A percentile compares a stretch with the other conserved stretches of the same genome.
Evolutionary conservation across 2,888 invertebrate species (phyloP).

Genomic region (Drosophila emarginata): DNA sequence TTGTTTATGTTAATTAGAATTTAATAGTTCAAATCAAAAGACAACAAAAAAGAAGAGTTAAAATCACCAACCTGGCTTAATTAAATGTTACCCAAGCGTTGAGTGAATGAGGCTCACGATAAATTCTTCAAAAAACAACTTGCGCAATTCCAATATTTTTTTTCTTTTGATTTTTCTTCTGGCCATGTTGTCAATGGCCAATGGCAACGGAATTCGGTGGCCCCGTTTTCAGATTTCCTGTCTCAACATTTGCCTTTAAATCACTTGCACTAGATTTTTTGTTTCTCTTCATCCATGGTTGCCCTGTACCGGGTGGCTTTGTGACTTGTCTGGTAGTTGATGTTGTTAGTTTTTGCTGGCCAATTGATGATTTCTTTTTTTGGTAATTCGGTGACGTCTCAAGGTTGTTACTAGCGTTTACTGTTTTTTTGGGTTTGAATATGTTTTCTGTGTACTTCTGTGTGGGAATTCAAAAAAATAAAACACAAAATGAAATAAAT

Average conservation of each 20-base stretch:
- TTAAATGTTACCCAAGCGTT: constrained; percentile 54
- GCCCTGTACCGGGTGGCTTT: neutral
- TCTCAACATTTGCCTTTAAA: constrained; percentile 35
- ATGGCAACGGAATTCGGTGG: constrained; percentile 56
- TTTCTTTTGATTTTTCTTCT: constrained; percentile 37
- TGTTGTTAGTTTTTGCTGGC: constrained; percentile 10
- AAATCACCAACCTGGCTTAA: constrained; percentile 39
- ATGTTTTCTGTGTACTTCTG: constrained; percentile 31
- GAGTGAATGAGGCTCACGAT: constrained; percentile 28
- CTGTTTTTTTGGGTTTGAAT: constrained; percentile 23
- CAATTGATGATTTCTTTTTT: constrained; percentile 14
- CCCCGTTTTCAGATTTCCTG: constrained; percentile 71
- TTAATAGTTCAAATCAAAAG: constrained; percentile 46
- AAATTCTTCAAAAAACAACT: constrained; percentile 61
- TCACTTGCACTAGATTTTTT: constrained; percentile 31
- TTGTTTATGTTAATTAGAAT: constrained; percentile 68
- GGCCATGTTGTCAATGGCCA: constrained; percentile 65
- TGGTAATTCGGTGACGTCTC: constrained; percentile 42
- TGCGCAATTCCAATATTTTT: constrained; percentile 53
- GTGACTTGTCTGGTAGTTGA: constrained; percentile 21
- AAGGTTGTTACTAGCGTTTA: constrained; percentile 54
- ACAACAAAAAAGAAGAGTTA: neutral
- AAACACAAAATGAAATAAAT: neutral
- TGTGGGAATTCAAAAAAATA: constrained; percentile 3
- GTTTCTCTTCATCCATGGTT: constrained; percentile 10